Evolutionary conservation across 2,113 vertebrate species (phyloP), one percentile per base, ranked within the genome.

Genomic region (Sinocyclocheilus anophthalmus): DNA sequence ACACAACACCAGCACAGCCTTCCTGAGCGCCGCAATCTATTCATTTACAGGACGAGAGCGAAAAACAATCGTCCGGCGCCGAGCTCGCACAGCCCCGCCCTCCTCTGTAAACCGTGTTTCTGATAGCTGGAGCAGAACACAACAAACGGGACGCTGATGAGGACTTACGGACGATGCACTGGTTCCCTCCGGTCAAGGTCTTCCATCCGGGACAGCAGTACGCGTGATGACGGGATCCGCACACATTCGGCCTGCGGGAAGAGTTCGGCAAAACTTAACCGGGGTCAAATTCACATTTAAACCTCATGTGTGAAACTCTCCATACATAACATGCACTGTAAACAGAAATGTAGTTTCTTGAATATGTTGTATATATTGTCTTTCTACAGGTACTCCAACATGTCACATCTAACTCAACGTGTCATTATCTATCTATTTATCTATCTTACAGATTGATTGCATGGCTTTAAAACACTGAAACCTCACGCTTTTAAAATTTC

Each of bases 121-220:
- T 20, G 30, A 76, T 76, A 50, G 42, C 76, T 22, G 18, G 26
- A 53, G 12, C 50, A 14, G 50, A 59, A 33, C 42, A 82, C 63
- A 16, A 48, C 26, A 24, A 67, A 69, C 72, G 42, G 33, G 45
- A 76, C 26, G 22, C 33, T 7, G 7, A 59, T 37, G 26, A n/a
- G 84, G 89, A 99, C 98, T 99, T 95, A 99, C 98, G 98, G 88
- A 99, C 98, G 89, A 99, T 99, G 92, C 98, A 99, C 88, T 99
- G 98, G 93, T 99, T 99, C 91, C 98, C 98, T 91, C 97, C 98
- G 72, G 97, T 97, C 91, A 99, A 93, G 1, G 98, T 99, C 95
- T 99, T 99, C 98, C 98, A 99, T 85, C 98, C 98, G 67, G 97
- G 98, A 90, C 98, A 99, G 92, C 98, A 99, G 93, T 97, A 99